These are phyloP conservation scores for Pantherophis alleghaniensis DNA, from an alignment of 2,797 vertebrate species.

Conservation along the genomic window DNA sequence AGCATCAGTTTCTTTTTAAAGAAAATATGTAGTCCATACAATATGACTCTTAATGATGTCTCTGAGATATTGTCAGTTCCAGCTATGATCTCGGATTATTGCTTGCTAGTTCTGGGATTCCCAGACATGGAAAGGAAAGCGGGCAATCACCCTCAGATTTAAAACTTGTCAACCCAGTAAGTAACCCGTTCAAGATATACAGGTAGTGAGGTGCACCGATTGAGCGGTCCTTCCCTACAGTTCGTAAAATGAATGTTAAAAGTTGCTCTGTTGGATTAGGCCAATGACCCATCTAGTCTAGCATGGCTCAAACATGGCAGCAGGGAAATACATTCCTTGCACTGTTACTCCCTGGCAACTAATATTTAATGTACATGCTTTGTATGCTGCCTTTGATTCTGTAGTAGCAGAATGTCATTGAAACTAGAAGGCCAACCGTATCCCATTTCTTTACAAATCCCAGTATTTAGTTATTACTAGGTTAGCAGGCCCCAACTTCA, in stretches of 20 bases:
- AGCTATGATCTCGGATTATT: slow-evolving; percentile 5
- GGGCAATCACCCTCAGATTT: neutral
- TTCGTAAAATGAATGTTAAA: neutral
- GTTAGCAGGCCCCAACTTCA: neutral
- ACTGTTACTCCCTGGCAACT: neutral
- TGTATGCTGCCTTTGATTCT: neutral
- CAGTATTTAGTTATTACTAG: neutral
- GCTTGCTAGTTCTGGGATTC: slow-evolving; percentile 32
- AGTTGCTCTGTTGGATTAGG: neutral
- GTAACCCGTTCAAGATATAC: neutral
- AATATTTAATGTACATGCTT: neutral
- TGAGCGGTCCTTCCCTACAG: neutral
- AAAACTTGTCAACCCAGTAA: neutral
- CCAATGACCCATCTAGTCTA: neutral
- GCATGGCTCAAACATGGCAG: neutral
- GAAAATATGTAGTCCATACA: neutral
- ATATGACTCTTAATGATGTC: slow-evolving; percentile 19
- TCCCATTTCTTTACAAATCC: too few species aligned
- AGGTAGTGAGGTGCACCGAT: neutral
- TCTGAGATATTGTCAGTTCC: slow-evolving; percentile 20
- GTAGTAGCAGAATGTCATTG: neutral
- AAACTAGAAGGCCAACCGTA: neutral
- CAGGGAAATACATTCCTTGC: neutral
- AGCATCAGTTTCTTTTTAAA: slow-evolving; percentile 23
- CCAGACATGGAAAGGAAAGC: slow-evolving; percentile 7